A percentile compares a stretch with the other conserved stretches of the same genome.
phyloP scores from a whole-genome alignment of 2,888 invertebrate species.

The Cheiracanthium punctorium region DNA sequence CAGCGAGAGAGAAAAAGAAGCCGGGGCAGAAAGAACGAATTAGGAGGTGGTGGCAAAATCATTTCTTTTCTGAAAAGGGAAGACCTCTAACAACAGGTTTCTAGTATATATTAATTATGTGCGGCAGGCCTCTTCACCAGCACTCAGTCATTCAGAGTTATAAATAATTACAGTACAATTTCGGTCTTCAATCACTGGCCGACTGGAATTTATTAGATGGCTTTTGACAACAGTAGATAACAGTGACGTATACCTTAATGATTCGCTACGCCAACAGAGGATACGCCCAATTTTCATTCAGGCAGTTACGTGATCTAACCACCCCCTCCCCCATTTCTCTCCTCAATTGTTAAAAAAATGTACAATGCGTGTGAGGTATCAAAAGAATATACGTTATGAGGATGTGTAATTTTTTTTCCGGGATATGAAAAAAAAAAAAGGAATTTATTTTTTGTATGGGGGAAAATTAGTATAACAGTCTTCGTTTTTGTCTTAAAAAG shows the following conservation, averaged over 20 bases:
- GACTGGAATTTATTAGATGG: conserved; percentile 63
- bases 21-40: conserved; percentile 29
- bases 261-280: conserved; percentile 45
- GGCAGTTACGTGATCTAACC: too few species aligned
- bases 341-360: too few species aligned
- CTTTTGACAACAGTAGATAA: conserved; percentile 67
- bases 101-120: conserved; percentile 67
- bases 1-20: conserved; percentile 47
- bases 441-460: too few species aligned
- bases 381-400: too few species aligned
- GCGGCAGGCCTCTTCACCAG: conserved; percentile 53
- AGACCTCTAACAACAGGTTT: conserved; percentile 68
- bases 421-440: too few species aligned
- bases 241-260: conserved; percentile 63
- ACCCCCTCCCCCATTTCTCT: too few species aligned
- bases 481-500: too few species aligned
- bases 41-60: conserved; percentile 37
- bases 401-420: too few species aligned
- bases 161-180: conserved; percentile 68
- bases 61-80: conserved; percentile 63
- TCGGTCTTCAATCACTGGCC: conserved; percentile 62
- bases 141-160: conserved; percentile 61
- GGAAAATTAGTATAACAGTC: too few species aligned
- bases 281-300: conserved; percentile 37
- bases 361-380: too few species aligned